Base-by-base conservation (phyloP, 2,888 invertebrate genomes). In the Philaethria dido region DNA sequence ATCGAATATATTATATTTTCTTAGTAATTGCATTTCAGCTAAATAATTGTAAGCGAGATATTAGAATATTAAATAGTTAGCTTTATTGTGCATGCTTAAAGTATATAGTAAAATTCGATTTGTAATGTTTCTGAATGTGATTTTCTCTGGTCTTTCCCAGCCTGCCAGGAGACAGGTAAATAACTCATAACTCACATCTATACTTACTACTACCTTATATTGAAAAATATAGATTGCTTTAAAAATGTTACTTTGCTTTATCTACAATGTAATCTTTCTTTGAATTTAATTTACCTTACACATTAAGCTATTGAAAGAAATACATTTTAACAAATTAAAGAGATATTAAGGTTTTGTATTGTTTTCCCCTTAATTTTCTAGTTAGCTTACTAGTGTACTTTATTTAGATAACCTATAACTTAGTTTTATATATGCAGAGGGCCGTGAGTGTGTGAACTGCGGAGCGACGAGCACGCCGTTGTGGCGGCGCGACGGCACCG, bases 371-470 rank as follows among this genome's bases (percentile, higher is more conserved):
- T 18, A 45, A 5, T 45, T 60, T 29, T 45, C 18, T 44, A 45
- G 1, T 60, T 60, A 45, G 3, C 14, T 64, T 45, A 42, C 29
- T 3, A 16, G 0, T 52, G 16, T 9, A 42, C 9, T 67, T 67
- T 13, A 29, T 62, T 5, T 9, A 25, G 25, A 55, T 20, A 16
- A 36, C 18, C 18, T 62, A 50, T 59, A 62, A 54, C 6, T 60
- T 25, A 13, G 60, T 8, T 16, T 64, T 61, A 62, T 63, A 39
- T 67, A 2, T 42, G 72, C 95, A 96, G 99, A 99, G 94, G 98
- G 98, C 76, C 96, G 99, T 76, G 98, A 99, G 91, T 99, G 99
- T 93, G 99, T 99, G 78, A 99, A 99, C 94, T 99, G 99, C 93
- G 99, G 99, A 69, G 99, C 99, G 70, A 98, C 98, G 75, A 98